Evolutionary conservation across 2,113 vertebrate genomes (phyloP).

Genomic region (Lepidothrix coronata): DNA sequence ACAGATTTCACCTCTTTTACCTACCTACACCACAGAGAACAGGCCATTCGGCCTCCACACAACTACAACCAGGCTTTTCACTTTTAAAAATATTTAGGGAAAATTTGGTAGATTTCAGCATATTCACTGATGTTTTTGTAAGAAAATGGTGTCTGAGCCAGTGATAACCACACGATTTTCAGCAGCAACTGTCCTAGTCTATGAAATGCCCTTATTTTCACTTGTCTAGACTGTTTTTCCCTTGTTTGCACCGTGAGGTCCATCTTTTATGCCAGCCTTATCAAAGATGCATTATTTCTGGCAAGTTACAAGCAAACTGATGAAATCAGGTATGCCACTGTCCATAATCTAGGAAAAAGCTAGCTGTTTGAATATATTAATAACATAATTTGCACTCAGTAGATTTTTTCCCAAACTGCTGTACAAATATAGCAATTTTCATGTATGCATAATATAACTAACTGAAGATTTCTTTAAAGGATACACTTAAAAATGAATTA

Average conservation of each 20-base stretch:
- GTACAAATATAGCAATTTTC: constrained; percentile 1
- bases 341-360: neutral
- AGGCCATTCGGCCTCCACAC: neutral
- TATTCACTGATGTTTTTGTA: neutral
- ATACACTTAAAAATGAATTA: neutral
- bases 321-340: neutral
- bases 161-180: neutral
- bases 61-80: neutral
- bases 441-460: neutral
- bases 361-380: neutral
- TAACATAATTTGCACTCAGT: neutral
- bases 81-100: neutral
- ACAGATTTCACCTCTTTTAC: constrained; percentile 28
- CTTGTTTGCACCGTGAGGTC: neutral
- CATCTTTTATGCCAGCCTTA: neutral
- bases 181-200: neutral
- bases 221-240: neutral
- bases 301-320: neutral
- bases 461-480: neutral
- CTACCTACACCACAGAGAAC: neutral
- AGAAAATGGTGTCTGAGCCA: neutral
- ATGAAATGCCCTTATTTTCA: neutral
- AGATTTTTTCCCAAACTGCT: neutral
- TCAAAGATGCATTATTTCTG: neutral
- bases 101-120: neutral